Conservation (phyloP, 2,113 vertebrate genomes). For the Isurus oxyrinchus region DNA sequence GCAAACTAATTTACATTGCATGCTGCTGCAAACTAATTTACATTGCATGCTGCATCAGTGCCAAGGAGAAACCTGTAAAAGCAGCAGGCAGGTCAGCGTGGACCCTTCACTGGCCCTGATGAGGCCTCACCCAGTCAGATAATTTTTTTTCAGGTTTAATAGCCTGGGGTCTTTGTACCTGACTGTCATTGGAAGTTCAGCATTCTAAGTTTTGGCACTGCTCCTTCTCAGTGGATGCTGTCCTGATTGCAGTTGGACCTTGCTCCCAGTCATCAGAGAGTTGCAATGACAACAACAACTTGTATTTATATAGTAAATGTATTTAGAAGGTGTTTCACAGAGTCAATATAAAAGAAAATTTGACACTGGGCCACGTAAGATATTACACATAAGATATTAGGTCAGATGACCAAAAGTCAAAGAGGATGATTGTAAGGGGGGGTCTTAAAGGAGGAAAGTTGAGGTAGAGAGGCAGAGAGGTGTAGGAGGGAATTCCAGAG, state of each 20-base stretch:
- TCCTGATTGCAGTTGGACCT: not conserved
- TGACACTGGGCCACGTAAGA: not conserved
- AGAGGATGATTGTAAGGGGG: not conserved
- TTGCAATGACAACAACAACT: not conserved
- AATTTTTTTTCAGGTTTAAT: not conserved
- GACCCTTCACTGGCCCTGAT: not conserved
- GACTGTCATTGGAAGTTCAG: not conserved
- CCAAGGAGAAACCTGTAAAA: not conserved
- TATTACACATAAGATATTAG: not conserved
- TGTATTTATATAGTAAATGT: not conserved
- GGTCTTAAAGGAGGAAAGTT: not conserved
- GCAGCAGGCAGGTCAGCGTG: not conserved
- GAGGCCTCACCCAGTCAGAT: not conserved
- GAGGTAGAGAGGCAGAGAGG: not conserved
- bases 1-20: not conserved
- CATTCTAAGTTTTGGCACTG: not conserved
- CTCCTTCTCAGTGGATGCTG: not conserved
- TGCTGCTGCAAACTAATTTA: not conserved
- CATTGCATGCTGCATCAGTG: not conserved
- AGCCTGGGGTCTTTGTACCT: not conserved
- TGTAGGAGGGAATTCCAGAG: not conserved
- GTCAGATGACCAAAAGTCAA: not conserved
- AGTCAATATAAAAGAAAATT: too few relatives aligned
- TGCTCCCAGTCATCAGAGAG: not conserved
- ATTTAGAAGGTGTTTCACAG: not conserved